Evolutionary conservation across 23 tunicate species (phyloP), one percentile per base, ranked within the genome.

Genomic region (Oikopleura albicans): DNA sequence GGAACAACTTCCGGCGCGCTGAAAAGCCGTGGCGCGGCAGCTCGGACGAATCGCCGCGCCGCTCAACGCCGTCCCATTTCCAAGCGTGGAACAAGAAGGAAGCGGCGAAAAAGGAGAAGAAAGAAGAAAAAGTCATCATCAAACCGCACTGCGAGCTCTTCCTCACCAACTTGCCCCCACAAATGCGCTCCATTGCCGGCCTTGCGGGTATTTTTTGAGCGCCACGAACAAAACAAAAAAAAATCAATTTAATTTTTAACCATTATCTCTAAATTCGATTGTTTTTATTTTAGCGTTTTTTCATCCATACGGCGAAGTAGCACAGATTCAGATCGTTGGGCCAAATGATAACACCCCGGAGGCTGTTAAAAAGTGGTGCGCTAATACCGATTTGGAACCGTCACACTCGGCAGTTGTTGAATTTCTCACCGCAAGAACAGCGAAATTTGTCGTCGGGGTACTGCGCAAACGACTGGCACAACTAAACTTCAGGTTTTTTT

Each of bases 221-320:
- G 16, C 22, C 63, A 8, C 63, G 63, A 49, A 49, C 12, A 49
- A 49, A 49, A 49, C 12, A 8, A 8, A 22, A 22, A 49, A 49
- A 49, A 49, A 22, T 49, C 63, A 49, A 12, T 49, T 49, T 49
- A 49, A 22, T 49, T 49, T 49, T 49, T 49, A 12, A 49, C 22
- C 12, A 49, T 49, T 49, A 8, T 49, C 22, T 49, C 12, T 8
- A 8, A 49, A 49, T 49, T 49, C 22, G 63, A 49, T 8, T 49
- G 22, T 8, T 49, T 49, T 49, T 71, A 22, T 71, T 71, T 71
- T 29, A 71, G 79, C 79, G 33, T 71, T 71, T 31, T 71, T 71
- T 29, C 79, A 71, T 31, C 79, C 79, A 12, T 71, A 71, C 79
- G 79, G 79, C 28, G 79, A 71, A 71, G 79, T 71, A 16, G 79